These are phyloP conservation scores for Erpobdella octoculata DNA, from an alignment of 2,888 invertebrate species.

Conservation along the genomic window DNA sequence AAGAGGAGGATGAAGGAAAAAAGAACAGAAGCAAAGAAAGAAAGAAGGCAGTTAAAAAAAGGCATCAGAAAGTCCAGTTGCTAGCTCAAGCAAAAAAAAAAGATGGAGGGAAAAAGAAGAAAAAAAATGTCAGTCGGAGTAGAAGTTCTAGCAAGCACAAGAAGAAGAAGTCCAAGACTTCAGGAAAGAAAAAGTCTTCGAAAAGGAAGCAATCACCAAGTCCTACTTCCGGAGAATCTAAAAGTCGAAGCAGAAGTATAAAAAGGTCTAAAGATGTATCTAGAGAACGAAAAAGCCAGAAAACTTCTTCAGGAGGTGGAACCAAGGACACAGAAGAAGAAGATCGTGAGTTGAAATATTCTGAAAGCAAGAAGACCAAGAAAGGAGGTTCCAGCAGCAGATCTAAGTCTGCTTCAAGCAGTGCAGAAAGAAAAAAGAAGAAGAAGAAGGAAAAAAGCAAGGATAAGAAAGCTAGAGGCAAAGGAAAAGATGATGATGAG, in stretches of 20 bases:
- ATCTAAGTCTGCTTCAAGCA: background rate
- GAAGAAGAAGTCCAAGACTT: slow-evolving; percentile 21
- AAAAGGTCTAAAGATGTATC: background rate
- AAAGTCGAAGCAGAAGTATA: background rate
- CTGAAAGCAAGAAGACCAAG: background rate
- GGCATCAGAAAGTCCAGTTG: background rate
- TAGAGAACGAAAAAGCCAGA: background rate
- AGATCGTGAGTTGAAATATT: background rate
- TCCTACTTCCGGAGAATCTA: background rate
- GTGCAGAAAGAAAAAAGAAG: background rate
- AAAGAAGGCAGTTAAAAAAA: slow-evolving; percentile 1
- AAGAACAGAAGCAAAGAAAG: slow-evolving; percentile 20
- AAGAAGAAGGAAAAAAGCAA: slow-evolving; percentile 16
- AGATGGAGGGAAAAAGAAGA: slow-evolving; percentile 21
- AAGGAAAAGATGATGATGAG: background rate
- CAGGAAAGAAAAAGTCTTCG: slow-evolving; percentile 17
- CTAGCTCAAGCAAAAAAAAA: slow-evolving; percentile 2
- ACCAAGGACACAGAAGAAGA: background rate
- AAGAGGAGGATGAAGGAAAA: slow-evolving; percentile 7
- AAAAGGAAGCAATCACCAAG: slow-evolving; percentile 15
- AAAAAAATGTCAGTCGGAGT: slow-evolving; percentile 24
- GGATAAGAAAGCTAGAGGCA: background rate
- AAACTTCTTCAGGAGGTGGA: too few species aligned
- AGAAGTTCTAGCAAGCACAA: slow-evolving; percentile 22
- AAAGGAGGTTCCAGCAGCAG: background rate